A percentile compares a stretch with the other conserved stretches of the same genome.
Conservation (phyloP, 2,888 invertebrate species). For the Hypsopygia costalis region DNA sequence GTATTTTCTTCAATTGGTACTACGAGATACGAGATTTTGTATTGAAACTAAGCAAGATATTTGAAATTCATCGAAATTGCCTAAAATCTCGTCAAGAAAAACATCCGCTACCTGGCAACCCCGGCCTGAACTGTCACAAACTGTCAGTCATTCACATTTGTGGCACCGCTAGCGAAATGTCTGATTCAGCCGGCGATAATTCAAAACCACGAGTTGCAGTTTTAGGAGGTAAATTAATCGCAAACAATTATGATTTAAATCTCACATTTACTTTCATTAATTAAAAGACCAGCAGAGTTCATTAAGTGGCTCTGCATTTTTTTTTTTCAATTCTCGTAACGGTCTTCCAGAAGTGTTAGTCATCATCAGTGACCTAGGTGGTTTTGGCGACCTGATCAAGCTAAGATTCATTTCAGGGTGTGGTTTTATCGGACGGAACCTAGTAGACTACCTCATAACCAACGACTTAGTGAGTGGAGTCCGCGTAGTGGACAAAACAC, state of each 20-base stretch:
- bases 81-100: too few relatives aligned
- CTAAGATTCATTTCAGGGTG: conserved; percentile 84
- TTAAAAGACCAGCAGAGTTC: too few relatives aligned
- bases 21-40: too few relatives aligned
- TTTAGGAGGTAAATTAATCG: conserved; percentile 62
- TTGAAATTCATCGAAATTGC: too few relatives aligned
- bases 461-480: conserved; percentile 88
- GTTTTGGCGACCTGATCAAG: conserved; percentile 14
- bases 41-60: too few relatives aligned
- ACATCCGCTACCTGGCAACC: too few relatives aligned
- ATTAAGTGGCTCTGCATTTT: too few relatives aligned
- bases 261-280: too few relatives aligned
- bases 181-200: conserved; percentile 67
- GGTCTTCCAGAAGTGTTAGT: conserved; percentile 63
- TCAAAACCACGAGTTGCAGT: conserved; percentile 69
- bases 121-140: conserved; percentile 25
- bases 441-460: conserved; percentile 89
- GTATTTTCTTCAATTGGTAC: too few relatives aligned
- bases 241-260: too few relatives aligned
- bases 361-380: conserved; percentile 55
- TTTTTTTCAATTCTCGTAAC: conserved; percentile 37
- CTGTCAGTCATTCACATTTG: conserved; percentile 39
- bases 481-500: conserved; percentile 94
- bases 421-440: conserved; percentile 95
- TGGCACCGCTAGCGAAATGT: conserved; percentile 62